Conservation (phyloP, 2,888 invertebrate genomes). For the Nysson spinosus region DNA sequence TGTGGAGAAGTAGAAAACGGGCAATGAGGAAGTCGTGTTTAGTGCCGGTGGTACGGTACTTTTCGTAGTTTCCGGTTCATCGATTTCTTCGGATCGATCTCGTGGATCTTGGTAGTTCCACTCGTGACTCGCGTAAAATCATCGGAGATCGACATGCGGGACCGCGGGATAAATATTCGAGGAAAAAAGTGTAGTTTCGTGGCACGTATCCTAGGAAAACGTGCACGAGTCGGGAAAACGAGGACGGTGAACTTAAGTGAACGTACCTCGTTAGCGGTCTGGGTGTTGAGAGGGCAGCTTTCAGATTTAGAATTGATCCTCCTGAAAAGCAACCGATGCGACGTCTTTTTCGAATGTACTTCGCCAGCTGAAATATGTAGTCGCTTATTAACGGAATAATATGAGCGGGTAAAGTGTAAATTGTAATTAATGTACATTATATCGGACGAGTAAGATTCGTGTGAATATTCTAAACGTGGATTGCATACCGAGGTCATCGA, state of each 20-base stretch:
- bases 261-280: slow-evolving; percentile 58
- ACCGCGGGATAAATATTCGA: slow-evolving; percentile 57
- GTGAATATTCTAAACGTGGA: too few relatives aligned
- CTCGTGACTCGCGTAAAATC: slow-evolving; percentile 56
- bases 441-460: too few relatives aligned
- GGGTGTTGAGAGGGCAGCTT: slow-evolving; percentile 47
- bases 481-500: too few relatives aligned
- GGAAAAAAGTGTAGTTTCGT: slow-evolving; percentile 54
- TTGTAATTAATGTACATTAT: neutral
- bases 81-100: slow-evolving; percentile 27
- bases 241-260: slow-evolving; percentile 49
- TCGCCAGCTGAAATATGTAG: too few relatives aligned
- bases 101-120: slow-evolving; percentile 47
- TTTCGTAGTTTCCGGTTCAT: slow-evolving; percentile 45
- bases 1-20: neutral
- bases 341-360: slow-evolving; percentile 1
- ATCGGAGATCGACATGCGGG: slow-evolving; percentile 49
- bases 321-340: neutral
- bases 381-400: neutral
- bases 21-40: slow-evolving; percentile 44
- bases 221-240: slow-evolving; percentile 1
- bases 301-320: slow-evolving; percentile 50
- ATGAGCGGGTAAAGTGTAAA: neutral
- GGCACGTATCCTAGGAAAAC: slow-evolving; percentile 51
- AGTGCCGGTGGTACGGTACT: slow-evolving; percentile 35